Conservation (phyloP, 2,797 vertebrate species). For the Pseudochaenichthys georgianus region DNA sequence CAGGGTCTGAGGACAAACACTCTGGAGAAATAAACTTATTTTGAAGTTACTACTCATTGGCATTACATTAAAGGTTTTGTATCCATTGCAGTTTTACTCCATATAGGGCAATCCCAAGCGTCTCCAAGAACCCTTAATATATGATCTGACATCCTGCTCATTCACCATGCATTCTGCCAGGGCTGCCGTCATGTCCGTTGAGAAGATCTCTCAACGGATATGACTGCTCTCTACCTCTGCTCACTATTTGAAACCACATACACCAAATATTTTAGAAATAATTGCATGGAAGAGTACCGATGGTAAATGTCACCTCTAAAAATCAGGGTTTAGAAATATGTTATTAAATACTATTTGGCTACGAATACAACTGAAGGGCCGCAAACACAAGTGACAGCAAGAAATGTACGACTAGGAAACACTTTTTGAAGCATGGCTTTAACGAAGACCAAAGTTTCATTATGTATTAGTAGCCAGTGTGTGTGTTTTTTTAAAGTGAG, state of each 20-base stretch:
- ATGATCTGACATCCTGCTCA: slow-evolving; percentile 41
- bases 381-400: no score
- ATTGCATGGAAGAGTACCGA: no score
- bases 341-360: no score
- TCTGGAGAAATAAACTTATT: slow-evolving; percentile 24
- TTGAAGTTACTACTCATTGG: slow-evolving; percentile 15
- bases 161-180: slow-evolving; percentile 13
- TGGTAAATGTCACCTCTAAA: no score
- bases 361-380: no score
- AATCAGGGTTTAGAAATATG: no score
- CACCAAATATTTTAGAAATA: not conserved
- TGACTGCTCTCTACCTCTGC: slow-evolving; percentile 9
- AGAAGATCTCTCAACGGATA: not conserved
- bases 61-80: slow-evolving; percentile 15
- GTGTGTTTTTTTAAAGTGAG: no score
- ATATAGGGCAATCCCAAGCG: slow-evolving; percentile 44
- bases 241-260: slow-evolving; percentile 14
- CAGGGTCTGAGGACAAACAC: slow-evolving; percentile 37
- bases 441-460: no score
- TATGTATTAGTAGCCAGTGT: no score
- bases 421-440: no score
- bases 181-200: no score
- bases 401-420: no score
- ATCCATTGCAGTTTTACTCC: slow-evolving; percentile 31
- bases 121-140: slow-evolving; percentile 24